A percentile compares a stretch with the other conserved stretches of the same genome.
Evolutionary conservation across 2,888 invertebrate species (phyloP).

Genomic region (Pandemis cinnamomeana): DNA sequence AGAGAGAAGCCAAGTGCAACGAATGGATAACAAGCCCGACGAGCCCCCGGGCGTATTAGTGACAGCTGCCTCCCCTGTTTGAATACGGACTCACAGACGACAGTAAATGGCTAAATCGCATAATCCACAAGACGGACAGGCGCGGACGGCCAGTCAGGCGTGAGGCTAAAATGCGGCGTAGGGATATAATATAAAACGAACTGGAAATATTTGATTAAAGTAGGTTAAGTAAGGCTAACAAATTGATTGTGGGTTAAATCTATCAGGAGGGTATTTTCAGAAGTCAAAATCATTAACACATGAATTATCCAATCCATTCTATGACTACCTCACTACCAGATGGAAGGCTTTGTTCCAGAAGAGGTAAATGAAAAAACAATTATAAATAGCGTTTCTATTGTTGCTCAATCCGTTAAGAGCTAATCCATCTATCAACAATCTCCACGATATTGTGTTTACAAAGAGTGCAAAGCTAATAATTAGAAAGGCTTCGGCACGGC

Average conservation of each 20-base stretch:
- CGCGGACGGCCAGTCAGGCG: constrained; percentile 62
- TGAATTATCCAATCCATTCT: not conserved
- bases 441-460: constrained; percentile 55
- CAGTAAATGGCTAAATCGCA: constrained; percentile 74
- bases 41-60: constrained; percentile 58
- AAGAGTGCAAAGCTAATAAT: constrained; percentile 64
- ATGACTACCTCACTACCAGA: too few relatives aligned
- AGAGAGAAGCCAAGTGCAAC: constrained; percentile 45
- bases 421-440: constrained; percentile 44
- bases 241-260: constrained; percentile 43
- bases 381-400: constrained; percentile 7
- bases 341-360: not conserved
- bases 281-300: not conserved
- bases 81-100: constrained; percentile 58
- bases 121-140: constrained; percentile 74
- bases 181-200: constrained; percentile 44
- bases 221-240: constrained; percentile 45
- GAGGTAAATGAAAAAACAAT: constrained; percentile 8
- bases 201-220: constrained; percentile 29
- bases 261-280: not conserved
- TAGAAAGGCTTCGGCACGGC: constrained; percentile 71
- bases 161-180: constrained; percentile 54
- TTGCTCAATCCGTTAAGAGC: constrained; percentile 28
- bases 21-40: constrained; percentile 42
- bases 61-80: constrained; percentile 67